Evolutionary conservation across 2,888 invertebrate genomes (phyloP).

Genomic region (Ypsolopha scabrella): DNA sequence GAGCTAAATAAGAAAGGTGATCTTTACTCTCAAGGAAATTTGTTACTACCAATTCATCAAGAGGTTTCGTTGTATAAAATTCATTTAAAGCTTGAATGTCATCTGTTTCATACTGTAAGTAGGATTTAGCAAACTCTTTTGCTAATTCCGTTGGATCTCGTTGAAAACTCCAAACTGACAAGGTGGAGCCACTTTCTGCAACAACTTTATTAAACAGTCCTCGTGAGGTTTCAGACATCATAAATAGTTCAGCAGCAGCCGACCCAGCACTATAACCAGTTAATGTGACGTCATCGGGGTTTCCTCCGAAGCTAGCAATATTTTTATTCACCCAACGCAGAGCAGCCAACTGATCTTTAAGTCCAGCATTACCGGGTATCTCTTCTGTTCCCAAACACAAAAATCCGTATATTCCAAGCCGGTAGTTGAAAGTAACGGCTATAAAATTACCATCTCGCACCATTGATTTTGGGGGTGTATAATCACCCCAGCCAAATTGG

Average conservation of each 20-base stretch:
- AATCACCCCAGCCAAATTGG: not conserved
- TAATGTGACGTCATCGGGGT: slow-evolving; percentile 39
- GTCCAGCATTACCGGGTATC: slow-evolving; percentile 14
- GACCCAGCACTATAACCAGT: slow-evolving; percentile 38
- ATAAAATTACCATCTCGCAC: not conserved
- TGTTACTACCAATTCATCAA: slow-evolving; percentile 17
- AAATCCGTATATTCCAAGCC: slow-evolving; percentile 10
- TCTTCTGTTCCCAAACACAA: slow-evolving; percentile 24
- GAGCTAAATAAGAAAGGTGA: slow-evolving; percentile 4
- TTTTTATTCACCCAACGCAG: not conserved
- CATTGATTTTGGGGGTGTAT: not conserved
- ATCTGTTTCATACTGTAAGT: slow-evolving; percentile 19
- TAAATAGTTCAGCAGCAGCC: slow-evolving; percentile 29
- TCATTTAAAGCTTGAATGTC: slow-evolving; percentile 26
- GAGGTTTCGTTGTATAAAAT: slow-evolving; percentile 25
- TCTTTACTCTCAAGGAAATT: slow-evolving; percentile 5
- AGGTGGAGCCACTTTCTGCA: slow-evolving; percentile 29
- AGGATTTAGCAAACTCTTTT: slow-evolving; percentile 22
- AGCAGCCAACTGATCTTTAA: slow-evolving; percentile 13
- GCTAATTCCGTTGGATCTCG: slow-evolving; percentile 31
- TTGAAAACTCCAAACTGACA: slow-evolving; percentile 24
- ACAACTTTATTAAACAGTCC: slow-evolving; percentile 38
- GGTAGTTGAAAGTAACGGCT: slow-evolving; percentile 13
- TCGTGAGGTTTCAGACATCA: slow-evolving; percentile 27
- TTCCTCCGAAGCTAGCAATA: slow-evolving; percentile 30